Evolutionary conservation across 2,113 vertebrate genomes (phyloP), one percentile per base, ranked within the genome.

Genomic region (Tetraodon nigroviridis): DNA sequence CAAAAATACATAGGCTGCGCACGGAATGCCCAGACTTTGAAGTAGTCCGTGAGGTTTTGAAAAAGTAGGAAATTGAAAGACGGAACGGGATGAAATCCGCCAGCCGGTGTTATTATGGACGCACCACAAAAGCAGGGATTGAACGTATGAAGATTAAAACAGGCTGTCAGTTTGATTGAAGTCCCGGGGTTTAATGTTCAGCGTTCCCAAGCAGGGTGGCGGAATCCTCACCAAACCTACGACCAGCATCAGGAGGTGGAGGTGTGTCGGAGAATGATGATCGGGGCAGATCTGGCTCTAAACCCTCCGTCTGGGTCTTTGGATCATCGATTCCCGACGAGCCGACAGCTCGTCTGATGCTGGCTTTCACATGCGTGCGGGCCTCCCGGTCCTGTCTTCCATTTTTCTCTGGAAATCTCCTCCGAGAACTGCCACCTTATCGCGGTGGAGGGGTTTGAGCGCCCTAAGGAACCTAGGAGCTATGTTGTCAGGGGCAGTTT

Each of bases 321-420:
- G 42, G 32, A 42, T 22, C 64, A 71, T 84, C 71, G 55, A 70
- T 75, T 61, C 42, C 19, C 47, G 6, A 60, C 53, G 53, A 63
- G 57, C 57, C 46, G 68, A 50, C 48, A 46, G 51, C 50, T 78
- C 58, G 58, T 54, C 46, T 1, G 37, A 65, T 21, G 27, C 45
- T 61, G 21, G 40, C 22, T 41, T 68, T 56, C 11, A 71, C 53
- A 51, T 22, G 32, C 46, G 41, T 46, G 24, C 22, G 2, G 14
- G 45, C 32, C 22, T 40, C 48, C 45, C 51, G 50, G 40, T 57
- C 37, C 58, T 51, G 63, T 8, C 1, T 64, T 44, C 10, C 41
- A 32, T 37, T 37, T 37, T 37, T 12, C 32, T 11, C 32, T 10
- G 10, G 2, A 8, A 37, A 37, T 37, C 32, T 37, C 32, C 29